Evolutionary conservation across 2,888 invertebrate species (phyloP).

Genomic region (Schrankia costaestrigalis): DNA sequence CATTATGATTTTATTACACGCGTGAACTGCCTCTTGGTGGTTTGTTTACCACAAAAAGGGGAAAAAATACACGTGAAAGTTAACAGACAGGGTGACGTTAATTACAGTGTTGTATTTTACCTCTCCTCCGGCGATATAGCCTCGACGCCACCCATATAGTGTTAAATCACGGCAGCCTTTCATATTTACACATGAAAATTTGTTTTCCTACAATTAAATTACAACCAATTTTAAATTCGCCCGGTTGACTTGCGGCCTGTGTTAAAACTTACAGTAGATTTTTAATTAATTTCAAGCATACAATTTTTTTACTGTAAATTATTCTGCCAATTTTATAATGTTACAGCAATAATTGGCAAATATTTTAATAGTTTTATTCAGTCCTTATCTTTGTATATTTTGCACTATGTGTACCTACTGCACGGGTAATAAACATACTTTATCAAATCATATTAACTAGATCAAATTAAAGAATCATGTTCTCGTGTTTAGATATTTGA

Average conservation of each 20-base stretch:
- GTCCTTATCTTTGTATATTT: neutral
- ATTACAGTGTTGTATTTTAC: conserved; percentile 36
- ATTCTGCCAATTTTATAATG: conserved; percentile 8
- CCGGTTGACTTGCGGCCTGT: conserved; percentile 33
- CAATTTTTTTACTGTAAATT: conserved; percentile 27
- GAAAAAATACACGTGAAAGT: conserved; percentile 19
- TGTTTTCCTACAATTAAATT: conserved; percentile 46
- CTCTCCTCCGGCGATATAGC: conserved; percentile 50
- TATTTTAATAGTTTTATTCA: neutral
- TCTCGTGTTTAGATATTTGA: too few relatives aligned
- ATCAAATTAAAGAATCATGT: too few relatives aligned
- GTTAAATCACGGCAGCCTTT: conserved; percentile 58
- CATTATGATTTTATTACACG: conserved; percentile 11
- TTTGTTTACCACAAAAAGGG: conserved; percentile 10
- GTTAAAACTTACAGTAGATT: conserved; percentile 34
- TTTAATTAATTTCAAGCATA: conserved; percentile 38
- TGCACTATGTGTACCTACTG: neutral
- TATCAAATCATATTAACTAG: too few relatives aligned
- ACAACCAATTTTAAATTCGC: conserved; percentile 49
- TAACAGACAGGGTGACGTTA: conserved; percentile 25
- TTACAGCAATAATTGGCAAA: conserved; percentile 11
- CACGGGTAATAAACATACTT: too few relatives aligned
- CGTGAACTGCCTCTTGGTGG: conserved; percentile 10
- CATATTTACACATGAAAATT: conserved; percentile 51
- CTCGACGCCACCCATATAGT: conserved; percentile 53